Percentiles rank a stretch among this genome's conserved stretches.
phyloP scores from a whole-genome alignment of 2,113 vertebrate species.

The Tragelaphus strepsiceros region DNA sequence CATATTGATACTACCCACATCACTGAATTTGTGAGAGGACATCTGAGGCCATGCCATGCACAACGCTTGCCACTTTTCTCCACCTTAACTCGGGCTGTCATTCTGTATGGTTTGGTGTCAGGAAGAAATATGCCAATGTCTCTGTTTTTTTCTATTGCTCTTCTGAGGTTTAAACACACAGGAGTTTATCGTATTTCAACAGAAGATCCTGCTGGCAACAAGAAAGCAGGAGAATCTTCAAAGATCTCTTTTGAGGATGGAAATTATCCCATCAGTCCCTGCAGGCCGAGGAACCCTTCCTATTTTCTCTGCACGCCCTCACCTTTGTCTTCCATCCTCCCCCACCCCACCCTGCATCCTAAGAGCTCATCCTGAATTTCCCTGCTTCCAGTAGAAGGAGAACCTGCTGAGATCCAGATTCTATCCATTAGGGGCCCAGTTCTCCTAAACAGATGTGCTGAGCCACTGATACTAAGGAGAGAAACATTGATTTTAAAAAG shows the following conservation, averaged over 20 bases:
- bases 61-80: background rate
- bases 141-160: background rate
- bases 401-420: constrained; percentile 17
- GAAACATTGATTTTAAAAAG: constrained; percentile 33
- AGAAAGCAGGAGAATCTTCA: constrained; percentile 70
- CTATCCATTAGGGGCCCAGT: background rate
- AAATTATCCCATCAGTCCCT: constrained; percentile 55
- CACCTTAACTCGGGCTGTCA: background rate
- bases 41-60: background rate
- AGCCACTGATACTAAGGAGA: constrained; percentile 30
- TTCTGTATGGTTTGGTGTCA: background rate
- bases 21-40: background rate
- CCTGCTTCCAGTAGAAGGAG: background rate
- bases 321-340: background rate
- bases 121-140: background rate
- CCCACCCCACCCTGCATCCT: background rate
- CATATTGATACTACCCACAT: background rate
- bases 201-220: constrained; percentile 56
- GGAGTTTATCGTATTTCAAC: constrained; percentile 62
- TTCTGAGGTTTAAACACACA: constrained; percentile 20
- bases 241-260: constrained; percentile 66
- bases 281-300: constrained; percentile 28
- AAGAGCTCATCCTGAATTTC: background rate
- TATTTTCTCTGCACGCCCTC: background rate
- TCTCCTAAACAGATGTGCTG: constrained; percentile 31